Percentiles rank a stretch among this genome's conserved stretches.
Evolutionary conservation across 1,140 invertebrate genomes (phyloP).

Genomic region (Caenorhabditis remanei): DNA sequence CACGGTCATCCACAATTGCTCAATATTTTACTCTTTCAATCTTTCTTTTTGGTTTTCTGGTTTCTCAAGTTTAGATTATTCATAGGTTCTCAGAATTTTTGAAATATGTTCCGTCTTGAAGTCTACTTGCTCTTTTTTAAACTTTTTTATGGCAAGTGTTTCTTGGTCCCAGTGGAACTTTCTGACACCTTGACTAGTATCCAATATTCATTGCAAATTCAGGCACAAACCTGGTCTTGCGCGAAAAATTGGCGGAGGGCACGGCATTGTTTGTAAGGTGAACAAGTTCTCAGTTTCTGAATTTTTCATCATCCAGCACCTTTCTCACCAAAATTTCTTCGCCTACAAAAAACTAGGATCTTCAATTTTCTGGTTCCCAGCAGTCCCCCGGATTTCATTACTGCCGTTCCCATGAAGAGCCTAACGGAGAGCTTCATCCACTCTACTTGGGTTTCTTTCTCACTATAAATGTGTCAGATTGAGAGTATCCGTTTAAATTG

Average conservation of each 20-base stretch:
- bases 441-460: constrained; percentile 29
- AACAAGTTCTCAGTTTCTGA: constrained; percentile 45
- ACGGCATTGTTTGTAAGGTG: constrained; percentile 31
- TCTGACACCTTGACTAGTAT: background rate
- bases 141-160: background rate
- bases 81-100: background rate
- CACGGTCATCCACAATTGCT: background rate
- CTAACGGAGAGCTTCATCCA: background rate
- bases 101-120: constrained; percentile 1
- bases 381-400: background rate
- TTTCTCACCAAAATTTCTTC: background rate
- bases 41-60: background rate
- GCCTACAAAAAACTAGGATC: constrained; percentile 1
- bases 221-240: constrained; percentile 49
- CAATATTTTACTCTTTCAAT: constrained; percentile 3
- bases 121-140: background rate
- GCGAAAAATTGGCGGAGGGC: constrained; percentile 43
- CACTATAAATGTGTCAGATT: constrained; percentile 54
- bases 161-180: background rate
- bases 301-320: constrained; percentile 8
- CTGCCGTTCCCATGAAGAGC: constrained; percentile 20
- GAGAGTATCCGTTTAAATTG: constrained; percentile 54
- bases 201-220: constrained; percentile 32
- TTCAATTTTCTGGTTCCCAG: background rate
- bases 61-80: background rate